Evolutionary conservation across 2,113 vertebrate genomes (phyloP).

Genomic region (Peromyscus leucopus): DNA sequence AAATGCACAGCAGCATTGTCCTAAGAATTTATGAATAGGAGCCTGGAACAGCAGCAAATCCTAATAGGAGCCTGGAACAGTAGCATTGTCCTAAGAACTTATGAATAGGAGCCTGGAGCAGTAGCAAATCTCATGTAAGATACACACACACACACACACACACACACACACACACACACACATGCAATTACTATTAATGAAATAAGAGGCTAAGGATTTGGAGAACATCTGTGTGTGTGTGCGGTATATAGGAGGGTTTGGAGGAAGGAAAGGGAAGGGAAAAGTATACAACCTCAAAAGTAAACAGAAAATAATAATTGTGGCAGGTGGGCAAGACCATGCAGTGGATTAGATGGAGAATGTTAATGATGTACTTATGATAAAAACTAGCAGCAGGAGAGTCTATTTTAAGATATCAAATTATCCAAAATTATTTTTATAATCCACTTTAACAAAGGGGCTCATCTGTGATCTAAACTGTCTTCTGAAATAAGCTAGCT

Average conservation of each 20-base stretch:
- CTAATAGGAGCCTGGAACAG: too few species aligned
- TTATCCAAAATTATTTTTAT: constrained; percentile 18
- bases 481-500: neutral
- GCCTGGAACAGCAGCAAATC: neutral
- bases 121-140: neutral
- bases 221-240: too few species aligned
- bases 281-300: neutral
- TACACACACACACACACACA: too few species aligned
- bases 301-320: neutral
- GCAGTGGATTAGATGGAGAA: neutral
- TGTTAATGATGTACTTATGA: neutral
- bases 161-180: too few species aligned
- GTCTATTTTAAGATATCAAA: neutral
- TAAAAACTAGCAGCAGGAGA: neutral
- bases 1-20: neutral
- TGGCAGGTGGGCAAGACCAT: neutral
- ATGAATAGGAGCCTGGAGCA: neutral
- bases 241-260: neutral
- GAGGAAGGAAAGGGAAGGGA: neutral
- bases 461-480: constrained; percentile 27
- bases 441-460: neutral
- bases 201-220: neutral
- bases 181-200: neutral
- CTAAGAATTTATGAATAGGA: neutral
- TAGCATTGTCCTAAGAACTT: neutral